A percentile compares a stretch with the other conserved stretches of the same genome.
These are phyloP conservation scores for Eretmocerus hayati DNA, from an alignment of 2,888 invertebrate genomes.

Conservation along the genomic window DNA sequence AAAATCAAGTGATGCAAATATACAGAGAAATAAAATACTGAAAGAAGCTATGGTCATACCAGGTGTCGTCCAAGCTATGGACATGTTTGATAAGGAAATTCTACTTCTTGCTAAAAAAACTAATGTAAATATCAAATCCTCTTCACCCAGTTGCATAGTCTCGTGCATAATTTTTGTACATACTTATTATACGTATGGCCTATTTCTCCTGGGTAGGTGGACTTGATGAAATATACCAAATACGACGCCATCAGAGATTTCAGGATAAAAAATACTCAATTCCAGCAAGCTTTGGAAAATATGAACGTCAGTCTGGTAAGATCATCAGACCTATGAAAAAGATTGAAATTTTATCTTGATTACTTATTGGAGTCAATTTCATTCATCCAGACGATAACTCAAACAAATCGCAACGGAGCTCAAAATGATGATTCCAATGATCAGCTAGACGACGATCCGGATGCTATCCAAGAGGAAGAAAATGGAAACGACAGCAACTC, in stretches of 20 bases:
- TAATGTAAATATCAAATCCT: constrained; percentile 47
- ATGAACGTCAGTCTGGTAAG: constrained; percentile 37
- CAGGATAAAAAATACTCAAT: constrained; percentile 51
- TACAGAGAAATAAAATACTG: constrained; percentile 51
- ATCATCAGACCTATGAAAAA: not conserved
- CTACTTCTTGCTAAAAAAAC: constrained; percentile 56
- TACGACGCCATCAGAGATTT: constrained; percentile 61
- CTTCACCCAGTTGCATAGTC: too few species aligned
- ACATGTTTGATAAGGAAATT: constrained; percentile 57
- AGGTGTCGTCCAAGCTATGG: constrained; percentile 58
- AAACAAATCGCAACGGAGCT: not conserved
- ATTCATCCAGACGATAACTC: constrained; percentile 11
- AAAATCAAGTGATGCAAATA: constrained; percentile 43
- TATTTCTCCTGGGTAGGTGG: too few species aligned
- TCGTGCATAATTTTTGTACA: too few species aligned
- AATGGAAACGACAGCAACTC: not conserved
- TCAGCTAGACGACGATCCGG: constrained; percentile 4
- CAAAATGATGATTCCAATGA: constrained; percentile 2
- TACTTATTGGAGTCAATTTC: not conserved
- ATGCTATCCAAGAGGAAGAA: not conserved
- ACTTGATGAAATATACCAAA: constrained; percentile 51
- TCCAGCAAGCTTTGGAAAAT: constrained; percentile 52
- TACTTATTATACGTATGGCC: too few species aligned
- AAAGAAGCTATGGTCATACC: constrained; percentile 60
- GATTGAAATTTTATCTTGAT: not conserved